A percentile compares a stretch with the other conserved stretches of the same genome.
Conservation (phyloP, 2,888 invertebrate genomes). For the Drosophila neotestacea region DNA sequence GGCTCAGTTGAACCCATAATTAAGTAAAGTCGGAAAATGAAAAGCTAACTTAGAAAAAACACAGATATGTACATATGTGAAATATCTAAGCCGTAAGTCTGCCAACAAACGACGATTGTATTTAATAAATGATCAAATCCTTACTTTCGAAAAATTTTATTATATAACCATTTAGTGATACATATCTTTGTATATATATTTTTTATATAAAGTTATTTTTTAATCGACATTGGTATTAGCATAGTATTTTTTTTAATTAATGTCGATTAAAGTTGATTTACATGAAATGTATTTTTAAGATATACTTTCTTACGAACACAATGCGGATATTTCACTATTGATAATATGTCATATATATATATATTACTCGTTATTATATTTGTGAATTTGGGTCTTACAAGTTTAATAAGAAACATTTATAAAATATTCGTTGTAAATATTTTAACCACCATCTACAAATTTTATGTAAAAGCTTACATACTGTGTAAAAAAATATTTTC, state of each 20-base stretch:
- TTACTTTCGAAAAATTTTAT: constrained; percentile 67
- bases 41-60: too few relatives aligned
- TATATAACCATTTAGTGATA: constrained; percentile 69
- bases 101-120: too few relatives aligned
- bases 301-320: constrained; percentile 70
- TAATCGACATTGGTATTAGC: constrained; percentile 47
- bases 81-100: too few relatives aligned
- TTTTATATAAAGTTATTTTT: constrained; percentile 50
- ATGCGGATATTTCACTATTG: constrained; percentile 68
- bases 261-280: constrained; percentile 51
- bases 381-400: constrained; percentile 30
- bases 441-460: constrained; percentile 53
- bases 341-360: constrained; percentile 18
- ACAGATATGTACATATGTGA: too few relatives aligned
- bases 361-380: constrained; percentile 7
- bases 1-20: too few relatives aligned
- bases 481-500: constrained; percentile 68
- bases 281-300: constrained; percentile 62
- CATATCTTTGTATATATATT: constrained; percentile 48
- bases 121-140: too few relatives aligned
- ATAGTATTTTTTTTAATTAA: constrained; percentile 46
- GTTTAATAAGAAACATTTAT: constrained; percentile 62
- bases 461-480: constrained; percentile 59
- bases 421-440: constrained; percentile 79
- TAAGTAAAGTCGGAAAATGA: too few relatives aligned